These are phyloP conservation scores for Pocillopora verrucosa DNA, from an alignment of 64 coral and sea anemone genomes.

Conservation along the genomic window DNA sequence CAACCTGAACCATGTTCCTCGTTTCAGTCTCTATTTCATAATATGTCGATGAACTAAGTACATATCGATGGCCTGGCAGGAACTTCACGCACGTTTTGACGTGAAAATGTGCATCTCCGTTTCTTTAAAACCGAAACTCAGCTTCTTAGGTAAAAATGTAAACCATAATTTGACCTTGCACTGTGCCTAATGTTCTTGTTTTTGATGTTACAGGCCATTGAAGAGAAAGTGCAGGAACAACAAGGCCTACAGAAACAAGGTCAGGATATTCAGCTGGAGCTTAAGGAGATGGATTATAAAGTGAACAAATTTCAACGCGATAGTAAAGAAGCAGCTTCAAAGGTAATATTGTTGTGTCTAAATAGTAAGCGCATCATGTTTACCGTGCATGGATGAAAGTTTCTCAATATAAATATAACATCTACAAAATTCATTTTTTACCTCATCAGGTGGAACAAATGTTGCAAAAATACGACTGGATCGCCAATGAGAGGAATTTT, in stretches of 20 bases:
- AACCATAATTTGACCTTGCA: background rate
- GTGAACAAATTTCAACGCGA: conserved; percentile 87
- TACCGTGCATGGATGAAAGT: too few relatives aligned
- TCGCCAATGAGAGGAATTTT: conserved; percentile 83
- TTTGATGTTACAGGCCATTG: conserved; percentile 69
- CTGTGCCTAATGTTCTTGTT: background rate
- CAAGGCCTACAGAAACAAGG: conserved; percentile 62
- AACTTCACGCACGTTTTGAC: too few relatives aligned
- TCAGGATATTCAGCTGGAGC: conserved; percentile 62
- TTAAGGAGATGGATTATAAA: conserved; percentile 91
- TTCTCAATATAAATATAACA: too few relatives aligned
- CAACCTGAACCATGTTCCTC: too few relatives aligned
- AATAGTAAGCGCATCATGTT: too few relatives aligned
- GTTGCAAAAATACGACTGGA: conserved; percentile 93
- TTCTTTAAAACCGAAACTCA: too few relatives aligned
- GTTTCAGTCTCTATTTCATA: too few relatives aligned
- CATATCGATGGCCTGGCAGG: too few relatives aligned
- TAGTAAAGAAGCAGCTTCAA: conserved; percentile 82
- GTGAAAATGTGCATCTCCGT: too few relatives aligned
- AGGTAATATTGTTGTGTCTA: conserved; percentile 30
- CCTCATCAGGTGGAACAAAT: conserved; percentile 81
- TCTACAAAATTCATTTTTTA: background rate
- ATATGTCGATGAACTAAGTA: too few relatives aligned
- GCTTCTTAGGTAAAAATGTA: too few relatives aligned
- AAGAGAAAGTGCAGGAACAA: conserved; percentile 48